Percentiles rank a stretch among this genome's conserved stretches.
These are phyloP conservation scores for Flexamia atlantica DNA, from an alignment of 2,888 invertebrate species.

Conservation along the genomic window DNA sequence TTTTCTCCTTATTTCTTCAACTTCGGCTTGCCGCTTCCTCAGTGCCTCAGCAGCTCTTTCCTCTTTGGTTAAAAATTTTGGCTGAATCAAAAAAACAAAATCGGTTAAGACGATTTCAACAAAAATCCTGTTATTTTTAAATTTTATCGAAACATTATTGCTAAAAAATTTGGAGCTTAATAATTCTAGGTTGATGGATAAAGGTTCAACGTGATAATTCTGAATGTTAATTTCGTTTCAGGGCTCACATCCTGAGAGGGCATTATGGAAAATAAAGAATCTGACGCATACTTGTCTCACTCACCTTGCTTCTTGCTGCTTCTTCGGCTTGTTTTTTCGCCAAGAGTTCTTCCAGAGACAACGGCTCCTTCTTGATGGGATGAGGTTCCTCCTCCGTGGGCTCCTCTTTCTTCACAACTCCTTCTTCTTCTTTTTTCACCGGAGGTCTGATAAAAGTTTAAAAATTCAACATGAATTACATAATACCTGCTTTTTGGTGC, in stretches of 20 bases:
- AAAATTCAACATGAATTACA: no score
- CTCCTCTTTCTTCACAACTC: slow-evolving; percentile 70
- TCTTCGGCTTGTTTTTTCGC: slow-evolving; percentile 98
- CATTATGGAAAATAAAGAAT: no score
- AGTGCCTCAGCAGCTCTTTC: slow-evolving; percentile 95
- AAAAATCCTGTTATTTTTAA: no score
- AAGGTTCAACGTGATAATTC: no score
- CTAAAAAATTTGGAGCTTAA: no score
- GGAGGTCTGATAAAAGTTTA: slow-evolving; percentile 51
- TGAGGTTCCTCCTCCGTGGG: slow-evolving; percentile 71
- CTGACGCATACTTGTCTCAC: background rate
- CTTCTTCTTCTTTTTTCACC: slow-evolving; percentile 72
- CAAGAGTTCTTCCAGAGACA: slow-evolving; percentile 96
- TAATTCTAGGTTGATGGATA: no score
- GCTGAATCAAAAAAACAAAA: no score
- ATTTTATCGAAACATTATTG: no score
- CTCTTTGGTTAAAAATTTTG: slow-evolving; percentile 97
- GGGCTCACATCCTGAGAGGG: no score
- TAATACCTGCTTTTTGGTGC: no score
- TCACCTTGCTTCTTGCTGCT: slow-evolving; percentile 91
- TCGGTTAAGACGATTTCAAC: no score
- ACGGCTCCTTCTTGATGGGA: slow-evolving; percentile 84
- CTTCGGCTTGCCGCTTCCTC: slow-evolving; percentile 92
- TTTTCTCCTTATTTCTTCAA: slow-evolving; percentile 86
- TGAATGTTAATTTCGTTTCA: no score